Evolutionary conservation across 2,113 vertebrate species (phyloP).

Genomic region (Ptyas mucosa): DNA sequence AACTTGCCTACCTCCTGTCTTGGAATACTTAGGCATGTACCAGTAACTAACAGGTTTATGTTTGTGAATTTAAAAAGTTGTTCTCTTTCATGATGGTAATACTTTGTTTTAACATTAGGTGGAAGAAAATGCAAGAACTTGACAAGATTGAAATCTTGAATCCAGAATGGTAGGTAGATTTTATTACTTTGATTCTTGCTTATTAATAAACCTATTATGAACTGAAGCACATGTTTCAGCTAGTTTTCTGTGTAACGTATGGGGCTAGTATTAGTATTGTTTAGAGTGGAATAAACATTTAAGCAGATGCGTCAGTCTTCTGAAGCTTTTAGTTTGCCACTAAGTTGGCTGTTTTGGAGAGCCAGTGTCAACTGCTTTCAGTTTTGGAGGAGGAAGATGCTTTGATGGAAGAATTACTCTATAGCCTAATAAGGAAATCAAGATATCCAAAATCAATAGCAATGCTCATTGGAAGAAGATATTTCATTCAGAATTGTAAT

Average conservation of each 20-base stretch:
- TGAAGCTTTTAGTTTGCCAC: not conserved
- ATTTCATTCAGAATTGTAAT: not conserved
- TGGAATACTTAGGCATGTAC: not conserved
- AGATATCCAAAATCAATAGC: not conserved
- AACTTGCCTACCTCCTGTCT: not conserved
- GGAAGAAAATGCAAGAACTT: slow-evolving; percentile 70
- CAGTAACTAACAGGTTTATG: not conserved
- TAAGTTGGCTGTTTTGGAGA: not conserved
- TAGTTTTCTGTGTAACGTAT: not conserved
- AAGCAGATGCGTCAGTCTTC: not conserved
- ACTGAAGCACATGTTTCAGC: not conserved
- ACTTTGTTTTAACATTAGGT: slow-evolving; percentile 52
- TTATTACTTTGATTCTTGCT: not conserved
- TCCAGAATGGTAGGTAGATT: slow-evolving; percentile 70
- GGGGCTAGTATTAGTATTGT: not conserved
- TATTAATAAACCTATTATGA: not conserved
- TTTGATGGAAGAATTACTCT: not conserved
- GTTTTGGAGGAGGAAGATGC: not conserved
- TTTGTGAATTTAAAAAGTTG: not conserved
- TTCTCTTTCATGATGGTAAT: not conserved
- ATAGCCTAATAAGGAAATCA: not conserved
- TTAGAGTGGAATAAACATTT: not conserved
- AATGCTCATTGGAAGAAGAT: not conserved
- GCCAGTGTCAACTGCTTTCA: not conserved
- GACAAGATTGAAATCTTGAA: slow-evolving; percentile 71